These are phyloP conservation scores for Noctua janthe DNA, from an alignment of 2,888 invertebrate species.

Conservation along the genomic window DNA sequence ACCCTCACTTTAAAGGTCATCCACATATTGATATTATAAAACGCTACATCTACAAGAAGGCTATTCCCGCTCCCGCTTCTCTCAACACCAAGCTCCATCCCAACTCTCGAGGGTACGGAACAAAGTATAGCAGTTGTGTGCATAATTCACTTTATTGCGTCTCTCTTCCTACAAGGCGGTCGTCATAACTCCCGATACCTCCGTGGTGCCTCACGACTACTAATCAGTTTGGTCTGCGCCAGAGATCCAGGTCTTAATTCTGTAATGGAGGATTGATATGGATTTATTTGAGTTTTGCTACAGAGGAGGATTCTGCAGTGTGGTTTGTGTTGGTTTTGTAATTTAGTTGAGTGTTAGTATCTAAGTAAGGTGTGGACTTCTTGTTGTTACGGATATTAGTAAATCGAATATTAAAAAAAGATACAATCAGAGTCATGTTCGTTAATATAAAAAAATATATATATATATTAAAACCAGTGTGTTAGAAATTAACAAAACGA, in stretches of 20 bases:
- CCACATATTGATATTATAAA: neutral
- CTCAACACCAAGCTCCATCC: constrained; percentile 37
- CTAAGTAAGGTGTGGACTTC: neutral
- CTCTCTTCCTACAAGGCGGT: constrained; percentile 74
- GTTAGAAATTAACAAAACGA: neutral
- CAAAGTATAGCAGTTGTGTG: constrained; percentile 88
- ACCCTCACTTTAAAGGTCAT: neutral
- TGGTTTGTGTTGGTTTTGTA: constrained; percentile 20
- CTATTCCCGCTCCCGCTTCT: constrained; percentile 58
- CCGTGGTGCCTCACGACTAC: constrained; percentile 58
- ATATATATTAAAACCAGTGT: no score
- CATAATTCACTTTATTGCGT: constrained; percentile 89
- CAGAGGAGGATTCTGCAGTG: constrained; percentile 1
- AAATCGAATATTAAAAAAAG: neutral
- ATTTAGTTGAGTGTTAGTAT: neutral
- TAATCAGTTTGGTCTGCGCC: constrained; percentile 55
- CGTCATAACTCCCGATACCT: constrained; percentile 79
- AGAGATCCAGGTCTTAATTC: constrained; percentile 43
- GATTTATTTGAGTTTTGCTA: constrained; percentile 32
- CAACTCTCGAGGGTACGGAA: constrained; percentile 76
- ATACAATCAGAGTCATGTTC: neutral
- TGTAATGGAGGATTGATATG: constrained; percentile 44
- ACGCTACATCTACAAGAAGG: neutral
- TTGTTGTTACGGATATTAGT: neutral
- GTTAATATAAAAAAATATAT: neutral